Conservation (phyloP, 2,888 invertebrate species). For the Napeogenes inachia region DNA sequence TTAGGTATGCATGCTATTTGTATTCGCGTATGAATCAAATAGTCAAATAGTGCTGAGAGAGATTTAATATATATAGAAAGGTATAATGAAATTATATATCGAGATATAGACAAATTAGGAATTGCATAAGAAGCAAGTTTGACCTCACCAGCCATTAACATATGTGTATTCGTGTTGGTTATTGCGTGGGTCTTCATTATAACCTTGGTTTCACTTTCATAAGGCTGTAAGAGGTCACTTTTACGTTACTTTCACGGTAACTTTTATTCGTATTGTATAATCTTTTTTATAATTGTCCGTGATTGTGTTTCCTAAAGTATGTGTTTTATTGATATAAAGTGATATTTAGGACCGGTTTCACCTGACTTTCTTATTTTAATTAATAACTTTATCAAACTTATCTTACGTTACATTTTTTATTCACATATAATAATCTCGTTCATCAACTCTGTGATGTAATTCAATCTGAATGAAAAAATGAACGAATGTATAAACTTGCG, state of each 20-base stretch:
- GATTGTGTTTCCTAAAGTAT: not conserved
- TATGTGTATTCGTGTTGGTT: constrained; percentile 36
- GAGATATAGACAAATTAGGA: constrained; percentile 24
- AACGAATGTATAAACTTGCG: no score
- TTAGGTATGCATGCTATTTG: no score
- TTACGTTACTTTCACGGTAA: constrained; percentile 21
- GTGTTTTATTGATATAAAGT: not conserved
- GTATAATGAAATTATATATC: not conserved
- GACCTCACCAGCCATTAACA: constrained; percentile 36
- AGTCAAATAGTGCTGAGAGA: no score
- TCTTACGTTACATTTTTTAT: no score
- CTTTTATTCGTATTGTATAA: not conserved
- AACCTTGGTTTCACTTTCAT: constrained; percentile 62
- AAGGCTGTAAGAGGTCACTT: constrained; percentile 11
- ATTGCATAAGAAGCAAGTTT: constrained; percentile 40
- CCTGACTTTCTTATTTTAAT: no score
- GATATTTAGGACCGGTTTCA: not conserved
- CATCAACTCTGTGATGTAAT: no score
- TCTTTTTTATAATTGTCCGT: not conserved
- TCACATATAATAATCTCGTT: no score
- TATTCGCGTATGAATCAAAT: no score
- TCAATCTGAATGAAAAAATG: no score
- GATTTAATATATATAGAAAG: no score
- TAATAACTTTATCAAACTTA: no score
- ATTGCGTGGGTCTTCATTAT: constrained; percentile 39